These are phyloP conservation scores for Dermatemys mawii DNA, from an alignment of 2,113 vertebrate species.

Conservation along the genomic window DNA sequence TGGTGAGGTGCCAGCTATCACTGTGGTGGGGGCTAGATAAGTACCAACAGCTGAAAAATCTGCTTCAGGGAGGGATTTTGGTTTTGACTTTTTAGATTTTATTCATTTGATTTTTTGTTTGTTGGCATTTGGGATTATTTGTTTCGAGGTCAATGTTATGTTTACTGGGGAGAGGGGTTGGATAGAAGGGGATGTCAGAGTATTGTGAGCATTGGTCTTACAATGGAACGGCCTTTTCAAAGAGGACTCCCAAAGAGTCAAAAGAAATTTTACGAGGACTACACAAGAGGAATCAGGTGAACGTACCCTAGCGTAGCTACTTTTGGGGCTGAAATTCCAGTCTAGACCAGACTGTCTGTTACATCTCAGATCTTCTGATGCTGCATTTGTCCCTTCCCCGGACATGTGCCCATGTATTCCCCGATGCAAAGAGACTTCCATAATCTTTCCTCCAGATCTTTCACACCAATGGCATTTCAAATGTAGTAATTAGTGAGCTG, in stretches of 20 bases:
- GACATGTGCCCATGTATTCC: background rate
- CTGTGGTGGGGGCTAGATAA: background rate
- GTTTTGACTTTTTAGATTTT: background rate
- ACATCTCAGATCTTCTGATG: background rate
- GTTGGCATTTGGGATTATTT: background rate
- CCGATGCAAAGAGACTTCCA: constrained; percentile 12
- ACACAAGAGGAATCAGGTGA: background rate
- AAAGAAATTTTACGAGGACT: background rate
- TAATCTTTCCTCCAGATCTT: constrained; percentile 10
- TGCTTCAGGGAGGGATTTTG: background rate
- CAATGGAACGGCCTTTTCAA: background rate
- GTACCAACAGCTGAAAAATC: background rate
- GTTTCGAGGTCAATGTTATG: background rate
- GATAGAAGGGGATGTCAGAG: background rate
- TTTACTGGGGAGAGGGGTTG: background rate
- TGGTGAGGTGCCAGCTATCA: background rate
- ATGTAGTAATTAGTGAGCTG: background rate
- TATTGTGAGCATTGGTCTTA: background rate
- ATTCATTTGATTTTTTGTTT: background rate
- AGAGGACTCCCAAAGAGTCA: background rate
- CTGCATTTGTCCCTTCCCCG: background rate
- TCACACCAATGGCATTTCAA: background rate
- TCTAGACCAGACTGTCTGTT: background rate
- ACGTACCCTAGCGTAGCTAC: background rate
- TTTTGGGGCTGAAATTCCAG: background rate